A percentile compares a stretch with the other conserved stretches of the same genome.
These are phyloP conservation scores for Crocuta crocuta DNA, from an alignment of 2,113 vertebrate species.

Conservation along the genomic window DNA sequence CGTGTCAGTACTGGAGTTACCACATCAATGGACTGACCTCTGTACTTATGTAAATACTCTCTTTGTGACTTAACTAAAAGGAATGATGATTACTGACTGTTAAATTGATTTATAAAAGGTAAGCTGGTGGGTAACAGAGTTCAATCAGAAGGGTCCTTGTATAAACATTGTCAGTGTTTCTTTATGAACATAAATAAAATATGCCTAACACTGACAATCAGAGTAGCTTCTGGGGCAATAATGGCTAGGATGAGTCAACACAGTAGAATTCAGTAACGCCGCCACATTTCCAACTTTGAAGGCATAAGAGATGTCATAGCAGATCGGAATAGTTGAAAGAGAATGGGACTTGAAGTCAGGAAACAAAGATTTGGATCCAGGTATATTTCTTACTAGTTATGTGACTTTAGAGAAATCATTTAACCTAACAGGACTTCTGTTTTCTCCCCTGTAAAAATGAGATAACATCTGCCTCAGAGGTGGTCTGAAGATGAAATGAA, in stretches of 20 bases:
- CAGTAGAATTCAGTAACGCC: neutral
- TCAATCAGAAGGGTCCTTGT: neutral
- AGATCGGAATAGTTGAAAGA: neutral
- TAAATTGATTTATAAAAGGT: neutral
- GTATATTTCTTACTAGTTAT: neutral
- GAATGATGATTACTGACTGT: neutral
- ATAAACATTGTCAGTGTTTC: neutral
- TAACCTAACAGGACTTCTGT: neutral
- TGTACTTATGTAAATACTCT: neutral
- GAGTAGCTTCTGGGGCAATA: neutral
- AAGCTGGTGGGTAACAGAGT: neutral
- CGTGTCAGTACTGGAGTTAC: neutral
- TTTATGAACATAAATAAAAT: neutral
- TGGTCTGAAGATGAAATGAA: conserved; percentile 12
- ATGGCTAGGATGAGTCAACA: neutral
- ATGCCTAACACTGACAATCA: neutral
- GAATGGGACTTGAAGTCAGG: neutral
- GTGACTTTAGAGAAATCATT: neutral
- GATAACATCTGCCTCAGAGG: neutral
- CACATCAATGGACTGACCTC: neutral
- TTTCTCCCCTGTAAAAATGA: conserved; percentile 7
- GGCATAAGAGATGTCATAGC: neutral
- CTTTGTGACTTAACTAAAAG: neutral
- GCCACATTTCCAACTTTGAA: neutral
- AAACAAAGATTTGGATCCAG: neutral